phyloP scores from a whole-genome alignment of 1,140 invertebrate species.

The Sitobion miscanthi region DNA sequence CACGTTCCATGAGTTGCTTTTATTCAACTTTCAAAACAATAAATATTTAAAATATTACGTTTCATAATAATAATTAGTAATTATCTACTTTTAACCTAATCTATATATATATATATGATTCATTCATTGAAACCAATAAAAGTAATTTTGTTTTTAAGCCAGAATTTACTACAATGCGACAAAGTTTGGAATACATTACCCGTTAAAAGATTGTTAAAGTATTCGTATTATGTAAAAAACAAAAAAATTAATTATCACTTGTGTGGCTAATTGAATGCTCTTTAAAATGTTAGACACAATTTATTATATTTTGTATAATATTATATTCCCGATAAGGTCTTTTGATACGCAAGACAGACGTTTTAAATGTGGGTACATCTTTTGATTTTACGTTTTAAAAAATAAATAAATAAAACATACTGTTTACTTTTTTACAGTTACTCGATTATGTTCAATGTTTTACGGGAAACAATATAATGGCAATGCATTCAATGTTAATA shows the following conservation, averaged over 20 bases:
- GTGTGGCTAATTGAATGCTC: background rate
- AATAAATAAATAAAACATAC: background rate
- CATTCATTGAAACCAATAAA: background rate
- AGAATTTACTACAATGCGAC: background rate
- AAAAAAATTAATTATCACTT: background rate
- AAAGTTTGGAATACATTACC: background rate
- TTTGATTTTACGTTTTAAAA: background rate
- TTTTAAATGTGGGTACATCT: background rate
- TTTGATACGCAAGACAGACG: background rate
- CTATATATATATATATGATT: background rate
- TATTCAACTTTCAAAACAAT: background rate
- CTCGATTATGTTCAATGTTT: constrained; percentile 79
- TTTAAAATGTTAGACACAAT: background rate
- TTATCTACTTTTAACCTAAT: background rate
- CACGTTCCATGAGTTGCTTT: background rate
- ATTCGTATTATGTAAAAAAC: background rate
- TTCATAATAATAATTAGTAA: background rate
- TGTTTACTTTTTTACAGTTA: constrained; percentile 63
- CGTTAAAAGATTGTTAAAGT: background rate
- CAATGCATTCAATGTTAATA: constrained; percentile 88
- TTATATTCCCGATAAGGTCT: background rate
- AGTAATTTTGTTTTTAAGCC: background rate
- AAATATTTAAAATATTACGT: background rate
- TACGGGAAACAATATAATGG: constrained; percentile 79
- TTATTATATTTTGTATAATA: background rate